Evolutionary conservation across 2,888 invertebrate species (phyloP).

Genomic region (Aphidoletes aphidimyza): DNA sequence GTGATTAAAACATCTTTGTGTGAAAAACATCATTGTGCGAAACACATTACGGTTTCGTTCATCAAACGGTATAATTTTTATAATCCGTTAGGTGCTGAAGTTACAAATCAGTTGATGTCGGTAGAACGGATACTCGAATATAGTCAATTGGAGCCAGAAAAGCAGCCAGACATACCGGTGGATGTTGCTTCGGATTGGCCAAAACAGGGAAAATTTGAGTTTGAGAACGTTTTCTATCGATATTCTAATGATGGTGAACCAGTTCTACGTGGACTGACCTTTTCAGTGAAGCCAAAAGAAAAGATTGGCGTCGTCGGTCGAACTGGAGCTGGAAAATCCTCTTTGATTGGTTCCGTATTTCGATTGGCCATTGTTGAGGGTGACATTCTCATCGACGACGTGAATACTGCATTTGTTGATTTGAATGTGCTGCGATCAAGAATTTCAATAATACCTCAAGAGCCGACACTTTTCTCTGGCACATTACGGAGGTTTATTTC

Average conservation of each 20-base stretch:
- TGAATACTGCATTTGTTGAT: conserved; percentile 71
- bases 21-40: no score
- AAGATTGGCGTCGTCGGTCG: conserved; percentile 74
- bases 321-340: conserved; percentile 80
- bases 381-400: conserved; percentile 74
- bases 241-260: conserved; percentile 85
- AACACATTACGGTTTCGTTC: not conserved
- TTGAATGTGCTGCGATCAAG: conserved; percentile 71
- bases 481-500: conserved; percentile 67
- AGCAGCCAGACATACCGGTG: conserved; percentile 62
- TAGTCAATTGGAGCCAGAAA: conserved; percentile 65
- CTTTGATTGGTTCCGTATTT: conserved; percentile 71
- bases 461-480: conserved; percentile 68
- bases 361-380: conserved; percentile 75
- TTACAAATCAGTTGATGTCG: conserved; percentile 73
- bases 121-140: conserved; percentile 83
- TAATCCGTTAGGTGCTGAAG: conserved; percentile 73
- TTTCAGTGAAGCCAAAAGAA: conserved; percentile 68
- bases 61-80: not conserved
- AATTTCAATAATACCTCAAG: conserved; percentile 74
- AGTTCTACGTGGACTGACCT: conserved; percentile 78
- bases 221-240: conserved; percentile 70
- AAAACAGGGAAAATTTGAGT: conserved; percentile 67
- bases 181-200: conserved; percentile 67
- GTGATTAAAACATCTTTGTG: no score